These are phyloP conservation scores for Pheucticus melanocephalus DNA, from an alignment of 2,113 vertebrate species.

Conservation along the genomic window DNA sequence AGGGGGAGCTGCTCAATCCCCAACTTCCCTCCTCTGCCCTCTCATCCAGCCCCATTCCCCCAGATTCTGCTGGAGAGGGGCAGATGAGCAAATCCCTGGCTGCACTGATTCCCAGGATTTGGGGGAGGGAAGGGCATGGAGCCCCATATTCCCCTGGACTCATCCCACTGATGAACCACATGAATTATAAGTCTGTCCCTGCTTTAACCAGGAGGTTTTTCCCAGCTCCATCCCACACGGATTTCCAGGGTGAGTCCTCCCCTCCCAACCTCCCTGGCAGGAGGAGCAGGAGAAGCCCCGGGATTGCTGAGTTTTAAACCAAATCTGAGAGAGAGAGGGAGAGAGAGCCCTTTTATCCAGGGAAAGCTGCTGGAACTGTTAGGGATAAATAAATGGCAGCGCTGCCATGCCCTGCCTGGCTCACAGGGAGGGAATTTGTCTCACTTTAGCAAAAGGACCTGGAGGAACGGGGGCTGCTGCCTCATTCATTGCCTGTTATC, in stretches of 20 bases:
- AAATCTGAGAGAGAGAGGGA: background rate
- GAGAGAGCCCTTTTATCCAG: slow-evolving; percentile 47
- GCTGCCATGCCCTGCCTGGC: slow-evolving; percentile 49
- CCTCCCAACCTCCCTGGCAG: background rate
- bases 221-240: background rate
- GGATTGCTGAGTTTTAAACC: background rate
- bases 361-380: slow-evolving; percentile 55
- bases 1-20: fast-evolving
- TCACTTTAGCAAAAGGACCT: slow-evolving; percentile 78
- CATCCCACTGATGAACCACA: background rate
- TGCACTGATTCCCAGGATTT: background rate
- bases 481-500: slow-evolving; percentile 72
- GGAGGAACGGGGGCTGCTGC: slow-evolving; percentile 62
- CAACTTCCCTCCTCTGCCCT: no score
- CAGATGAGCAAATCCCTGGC: fast-evolving
- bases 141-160: background rate
- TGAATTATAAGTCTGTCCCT: background rate
- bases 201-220: background rate
- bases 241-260: background rate
- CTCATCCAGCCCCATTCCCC: background rate
- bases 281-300: background rate
- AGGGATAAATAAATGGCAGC: slow-evolving; percentile 66
- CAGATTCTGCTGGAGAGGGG: fast-evolving
- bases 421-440: slow-evolving; percentile 74
- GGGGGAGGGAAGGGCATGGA: background rate